phyloP scores from a whole-genome alignment of 2,113 vertebrate genomes.

The Rhea pennata region DNA sequence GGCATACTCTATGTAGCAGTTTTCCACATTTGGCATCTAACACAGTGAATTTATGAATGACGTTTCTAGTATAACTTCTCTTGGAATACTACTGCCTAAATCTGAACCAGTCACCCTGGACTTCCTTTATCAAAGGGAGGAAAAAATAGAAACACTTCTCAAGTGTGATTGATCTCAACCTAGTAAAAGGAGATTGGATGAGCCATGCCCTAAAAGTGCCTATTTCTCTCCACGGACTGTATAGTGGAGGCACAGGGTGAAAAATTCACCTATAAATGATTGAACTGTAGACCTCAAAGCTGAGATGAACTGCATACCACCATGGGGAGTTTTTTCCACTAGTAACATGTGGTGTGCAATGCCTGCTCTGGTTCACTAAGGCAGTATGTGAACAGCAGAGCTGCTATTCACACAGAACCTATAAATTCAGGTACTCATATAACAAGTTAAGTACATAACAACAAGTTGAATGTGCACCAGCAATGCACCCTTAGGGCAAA shows the following conservation, averaged over 20 bases:
- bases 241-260: not conserved
- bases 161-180: not conserved
- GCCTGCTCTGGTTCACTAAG: not conserved
- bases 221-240: not conserved
- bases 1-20: not conserved
- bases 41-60: not conserved
- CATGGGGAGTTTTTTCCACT: not conserved
- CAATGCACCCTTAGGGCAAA: not conserved
- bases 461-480: not conserved
- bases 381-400: not conserved
- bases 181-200: not conserved
- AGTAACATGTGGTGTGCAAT: not conserved
- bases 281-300: not conserved
- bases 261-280: not conserved
- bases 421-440: not conserved
- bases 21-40: not conserved
- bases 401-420: not conserved
- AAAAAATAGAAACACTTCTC: not conserved
- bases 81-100: not conserved
- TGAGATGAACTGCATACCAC: not conserved
- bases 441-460: not conserved
- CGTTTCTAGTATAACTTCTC: not conserved
- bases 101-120: not conserved
- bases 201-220: not conserved
- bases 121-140: not conserved